Percentiles rank a stretch among this genome's conserved stretches.
Evolutionary conservation across 2,888 invertebrate genomes (phyloP).

Genomic region (Drosophila lacicola): DNA sequence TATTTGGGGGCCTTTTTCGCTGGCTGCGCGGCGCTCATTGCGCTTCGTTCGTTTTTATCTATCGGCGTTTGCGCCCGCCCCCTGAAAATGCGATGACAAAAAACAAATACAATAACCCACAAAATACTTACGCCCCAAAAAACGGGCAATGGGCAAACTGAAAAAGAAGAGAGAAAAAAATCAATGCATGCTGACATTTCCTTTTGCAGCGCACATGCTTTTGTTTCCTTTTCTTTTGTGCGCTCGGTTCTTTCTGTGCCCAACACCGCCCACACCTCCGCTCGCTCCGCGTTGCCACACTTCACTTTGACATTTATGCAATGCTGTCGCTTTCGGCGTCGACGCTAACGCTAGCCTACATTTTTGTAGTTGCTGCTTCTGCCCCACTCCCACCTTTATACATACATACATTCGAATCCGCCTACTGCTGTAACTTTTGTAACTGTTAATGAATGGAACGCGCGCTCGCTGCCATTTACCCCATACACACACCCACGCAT

Average conservation of each 20-base stretch:
- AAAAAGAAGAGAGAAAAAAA: constrained; percentile 35
- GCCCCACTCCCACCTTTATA: constrained; percentile 2
- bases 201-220: constrained; percentile 44
- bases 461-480: constrained; percentile 5
- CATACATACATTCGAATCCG: constrained; percentile 3
- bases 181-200: constrained; percentile 65
- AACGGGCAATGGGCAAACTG: constrained; percentile 18
- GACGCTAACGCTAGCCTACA: constrained; percentile 51
- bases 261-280: background rate
- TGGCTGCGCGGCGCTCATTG: constrained; percentile 49
- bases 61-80: constrained; percentile 46
- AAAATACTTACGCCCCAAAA: constrained; percentile 61
- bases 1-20: constrained; percentile 14
- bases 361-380: constrained; percentile 40
- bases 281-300: constrained; percentile 27
- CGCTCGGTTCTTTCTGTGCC: constrained; percentile 1
- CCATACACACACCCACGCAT: constrained; percentile 1
- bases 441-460: constrained; percentile 60
- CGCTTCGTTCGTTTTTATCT: constrained; percentile 63
- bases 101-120: constrained; percentile 51
- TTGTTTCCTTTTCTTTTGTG: constrained; percentile 38
- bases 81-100: constrained; percentile 31
- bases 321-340: constrained; percentile 45
- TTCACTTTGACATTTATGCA: constrained; percentile 69
- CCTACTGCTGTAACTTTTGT: constrained; percentile 40